Evolutionary conservation across 2,113 vertebrate genomes (phyloP).

Genomic region (Chroicocephalus ridibundus): DNA sequence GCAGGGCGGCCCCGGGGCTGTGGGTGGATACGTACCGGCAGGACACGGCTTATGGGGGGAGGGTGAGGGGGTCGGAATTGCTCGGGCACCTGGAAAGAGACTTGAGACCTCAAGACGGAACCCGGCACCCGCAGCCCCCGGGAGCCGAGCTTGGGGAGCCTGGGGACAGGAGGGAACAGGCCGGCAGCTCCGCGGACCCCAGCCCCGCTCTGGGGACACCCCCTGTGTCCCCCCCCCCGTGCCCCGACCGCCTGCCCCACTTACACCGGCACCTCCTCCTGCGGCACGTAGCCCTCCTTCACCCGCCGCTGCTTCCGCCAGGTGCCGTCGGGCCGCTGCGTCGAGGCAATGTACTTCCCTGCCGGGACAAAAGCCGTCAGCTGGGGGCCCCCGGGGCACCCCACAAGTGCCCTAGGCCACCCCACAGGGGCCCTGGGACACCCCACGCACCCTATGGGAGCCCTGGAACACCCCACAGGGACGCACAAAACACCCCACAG

Average conservation of each 20-base stretch:
- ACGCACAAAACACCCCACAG: no score
- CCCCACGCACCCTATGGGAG: not conserved
- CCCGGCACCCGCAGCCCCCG: not conserved
- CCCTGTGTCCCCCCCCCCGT: no score
- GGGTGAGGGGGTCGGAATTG: not conserved
- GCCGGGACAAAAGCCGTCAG: not conserved
- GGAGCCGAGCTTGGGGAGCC: not conserved
- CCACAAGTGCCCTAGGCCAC: not conserved
- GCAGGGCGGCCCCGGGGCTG: not conserved
- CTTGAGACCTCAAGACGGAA: not conserved
- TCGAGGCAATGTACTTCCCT: slow-evolving; percentile 94
- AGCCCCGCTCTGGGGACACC: not conserved
- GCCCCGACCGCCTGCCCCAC: slow-evolving; percentile 15
- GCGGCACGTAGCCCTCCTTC: slow-evolving; percentile 91
- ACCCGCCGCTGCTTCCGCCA: slow-evolving; percentile 92
- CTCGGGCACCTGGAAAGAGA: slow-evolving; percentile 1
- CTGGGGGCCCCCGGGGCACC: not conserved
- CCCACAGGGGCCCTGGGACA: no score
- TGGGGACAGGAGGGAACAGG: not conserved
- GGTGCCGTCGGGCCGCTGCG: slow-evolving; percentile 92
- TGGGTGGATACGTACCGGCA: not conserved
- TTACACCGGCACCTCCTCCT: slow-evolving; percentile 95
- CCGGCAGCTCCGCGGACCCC: not conserved
- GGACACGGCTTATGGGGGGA: not conserved
- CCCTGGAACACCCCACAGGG: not conserved